Conservation (phyloP, 2,113 vertebrate species). For the Calypte anna region DNA sequence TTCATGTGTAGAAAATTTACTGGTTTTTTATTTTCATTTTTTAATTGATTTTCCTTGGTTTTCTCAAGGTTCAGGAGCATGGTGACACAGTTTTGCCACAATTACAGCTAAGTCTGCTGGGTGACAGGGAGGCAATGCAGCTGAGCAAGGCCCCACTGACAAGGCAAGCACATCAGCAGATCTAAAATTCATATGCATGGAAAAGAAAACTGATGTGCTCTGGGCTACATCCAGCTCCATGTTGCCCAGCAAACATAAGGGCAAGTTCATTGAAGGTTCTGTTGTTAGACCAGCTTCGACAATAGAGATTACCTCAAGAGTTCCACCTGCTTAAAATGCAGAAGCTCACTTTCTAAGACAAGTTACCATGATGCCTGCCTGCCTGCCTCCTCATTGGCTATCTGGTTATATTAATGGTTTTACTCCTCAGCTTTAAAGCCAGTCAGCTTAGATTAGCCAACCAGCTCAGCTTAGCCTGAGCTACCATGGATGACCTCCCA, state of each 20-base stretch:
- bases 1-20: not conserved
- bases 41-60: not conserved
- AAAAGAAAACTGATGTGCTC: not conserved
- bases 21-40: not conserved
- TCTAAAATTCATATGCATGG: not conserved
- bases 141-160: accelerated
- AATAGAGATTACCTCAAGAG: not conserved
- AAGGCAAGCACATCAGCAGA: not conserved
- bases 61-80: not conserved
- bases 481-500: not conserved
- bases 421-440: not conserved
- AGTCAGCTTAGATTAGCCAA: not conserved
- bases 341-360: not conserved
- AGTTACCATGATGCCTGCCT: not conserved
- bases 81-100: not conserved
- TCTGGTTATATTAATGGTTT: not conserved
- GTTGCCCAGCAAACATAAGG: not conserved
- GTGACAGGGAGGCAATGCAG: not conserved
- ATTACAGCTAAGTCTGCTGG: not conserved
- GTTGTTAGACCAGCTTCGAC: not conserved
- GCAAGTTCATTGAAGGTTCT: not conserved
- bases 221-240: not conserved
- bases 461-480: not conserved
- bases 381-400: not conserved
- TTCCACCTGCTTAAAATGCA: not conserved